Conservation (phyloP, 2,797 vertebrate genomes). For the Astyanax mexicanus region DNA sequence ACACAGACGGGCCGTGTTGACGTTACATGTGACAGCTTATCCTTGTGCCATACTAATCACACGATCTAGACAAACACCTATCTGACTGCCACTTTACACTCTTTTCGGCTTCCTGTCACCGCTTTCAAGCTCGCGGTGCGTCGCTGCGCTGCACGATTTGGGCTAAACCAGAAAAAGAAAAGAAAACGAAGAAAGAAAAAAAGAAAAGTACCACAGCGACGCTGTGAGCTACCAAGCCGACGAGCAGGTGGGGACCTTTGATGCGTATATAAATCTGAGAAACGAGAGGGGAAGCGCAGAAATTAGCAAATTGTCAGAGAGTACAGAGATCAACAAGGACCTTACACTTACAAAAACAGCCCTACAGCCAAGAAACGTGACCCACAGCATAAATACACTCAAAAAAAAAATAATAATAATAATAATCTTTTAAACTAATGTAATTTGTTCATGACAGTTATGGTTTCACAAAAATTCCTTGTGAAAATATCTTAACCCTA, state of each 20-base stretch:
- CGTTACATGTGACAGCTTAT: slow-evolving; percentile 55
- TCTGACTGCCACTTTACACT: slow-evolving; percentile 55
- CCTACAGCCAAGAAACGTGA: not conserved
- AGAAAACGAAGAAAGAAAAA: not conserved
- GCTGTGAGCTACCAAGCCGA: slow-evolving; percentile 33
- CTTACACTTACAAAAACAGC: not conserved
- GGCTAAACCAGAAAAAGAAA: slow-evolving; percentile 29
- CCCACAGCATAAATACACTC: not conserved
- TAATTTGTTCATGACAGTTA: too few relatives aligned
- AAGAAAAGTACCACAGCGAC: slow-evolving; percentile 38
- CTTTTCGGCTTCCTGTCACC: slow-evolving; percentile 52
- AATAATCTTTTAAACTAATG: too few relatives aligned
- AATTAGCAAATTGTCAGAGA: slow-evolving; percentile 36
- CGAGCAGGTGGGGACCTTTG: slow-evolving; percentile 50
- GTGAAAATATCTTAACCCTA: too few relatives aligned
- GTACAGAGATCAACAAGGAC: not conserved
- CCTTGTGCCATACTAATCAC: slow-evolving; percentile 56
- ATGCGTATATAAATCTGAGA: slow-evolving; percentile 42
- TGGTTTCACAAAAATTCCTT: too few relatives aligned
- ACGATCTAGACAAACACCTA: slow-evolving; percentile 62
- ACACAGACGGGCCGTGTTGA: slow-evolving; percentile 45
- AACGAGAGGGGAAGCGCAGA: slow-evolving; percentile 10
- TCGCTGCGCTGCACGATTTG: slow-evolving; percentile 47
- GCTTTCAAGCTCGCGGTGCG: slow-evolving; percentile 42
- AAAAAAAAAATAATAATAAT: not conserved